Evolutionary conservation across 2,797 vertebrate genomes (phyloP), one percentile per base, ranked within the genome.

Genomic region (Onychomys torridus): DNA sequence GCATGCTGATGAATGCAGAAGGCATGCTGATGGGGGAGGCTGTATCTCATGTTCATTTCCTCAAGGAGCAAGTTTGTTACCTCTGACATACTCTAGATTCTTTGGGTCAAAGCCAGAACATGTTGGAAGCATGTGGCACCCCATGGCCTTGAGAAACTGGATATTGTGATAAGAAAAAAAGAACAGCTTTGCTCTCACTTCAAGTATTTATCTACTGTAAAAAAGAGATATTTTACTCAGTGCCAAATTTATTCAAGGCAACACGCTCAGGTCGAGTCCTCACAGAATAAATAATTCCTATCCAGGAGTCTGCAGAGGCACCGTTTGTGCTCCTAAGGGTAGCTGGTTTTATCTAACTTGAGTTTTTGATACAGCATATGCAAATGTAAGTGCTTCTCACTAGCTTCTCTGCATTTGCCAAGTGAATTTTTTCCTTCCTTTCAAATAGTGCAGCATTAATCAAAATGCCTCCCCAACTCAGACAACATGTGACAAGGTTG

Each of bases 401-500:
- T 17, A 27, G 61, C n/a, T 76, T 49, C 43, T 89, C 6, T 63
- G 69, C 34, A 7, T 85, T 92, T 92, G 40, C 12, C 19, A 40
- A 86, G 63, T 23, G 27, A 5, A 21, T 57, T 14, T 65, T 29
- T 90, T 25, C 14, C 9, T 16, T 16, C 9, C 55, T 94, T 81
- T 79, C 32, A 69, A 83, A 75, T 27, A n/a, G 65, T 6, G n/a
- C 25, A 65, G n/a, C 63, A 55, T 90, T 89, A 90, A 94, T 94
- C 93, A 93, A 94, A 90, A 87, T n/a, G 29, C 52, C 49, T 94
- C 75, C 55, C 10, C 34, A 93, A 23, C 84, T 71, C 69, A 52
- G 89, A 79, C 17, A 59, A 32, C 79, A 67, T 9, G 11, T 8
- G 61, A 81, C n/a, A 67, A 32, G 19, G 75, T 29, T 77, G n/a